Evolutionary conservation across 2,113 vertebrate genomes (phyloP).

Genomic region (Glaucomys volans): DNA sequence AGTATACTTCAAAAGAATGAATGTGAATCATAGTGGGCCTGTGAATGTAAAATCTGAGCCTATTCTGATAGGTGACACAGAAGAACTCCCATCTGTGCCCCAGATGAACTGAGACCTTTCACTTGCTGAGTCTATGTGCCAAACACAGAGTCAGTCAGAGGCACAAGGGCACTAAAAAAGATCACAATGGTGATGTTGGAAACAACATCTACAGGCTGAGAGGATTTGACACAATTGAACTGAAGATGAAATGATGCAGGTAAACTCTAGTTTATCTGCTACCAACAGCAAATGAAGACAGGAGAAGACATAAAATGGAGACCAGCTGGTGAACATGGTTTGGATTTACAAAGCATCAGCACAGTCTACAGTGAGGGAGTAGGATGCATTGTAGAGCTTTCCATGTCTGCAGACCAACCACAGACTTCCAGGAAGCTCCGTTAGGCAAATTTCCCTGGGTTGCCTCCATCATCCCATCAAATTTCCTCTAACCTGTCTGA

Average conservation of each 20-base stretch:
- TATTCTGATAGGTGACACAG: not conserved
- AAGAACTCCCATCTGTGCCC: conserved; percentile 40
- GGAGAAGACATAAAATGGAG: conserved; percentile 45
- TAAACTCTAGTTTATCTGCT: conserved; percentile 58
- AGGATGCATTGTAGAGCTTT: not conserved
- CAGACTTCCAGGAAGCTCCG: conserved; percentile 7
- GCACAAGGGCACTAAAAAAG: not conserved
- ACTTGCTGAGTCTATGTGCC: not conserved
- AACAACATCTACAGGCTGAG: conserved; percentile 50
- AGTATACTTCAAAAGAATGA: not conserved
- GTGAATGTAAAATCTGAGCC: not conserved
- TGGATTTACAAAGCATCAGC: conserved; percentile 49
- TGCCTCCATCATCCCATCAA: not conserved
- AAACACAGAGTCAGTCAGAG: conserved; percentile 27
- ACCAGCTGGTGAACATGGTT: conserved; percentile 39
- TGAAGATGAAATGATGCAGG: conserved; percentile 28
- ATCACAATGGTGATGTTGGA: not conserved
- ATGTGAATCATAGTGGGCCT: not conserved
- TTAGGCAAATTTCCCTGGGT: not conserved
- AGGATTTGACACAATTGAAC: conserved; percentile 53
- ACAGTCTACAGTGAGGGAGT: not conserved
- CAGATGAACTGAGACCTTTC: conserved; percentile 45
- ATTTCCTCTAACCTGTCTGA: not conserved
- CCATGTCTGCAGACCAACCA: not conserved
- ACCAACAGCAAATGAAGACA: conserved; percentile 64